Evolutionary conservation across 2,113 vertebrate species (phyloP).

Genomic region (Alouatta palliata): DNA sequence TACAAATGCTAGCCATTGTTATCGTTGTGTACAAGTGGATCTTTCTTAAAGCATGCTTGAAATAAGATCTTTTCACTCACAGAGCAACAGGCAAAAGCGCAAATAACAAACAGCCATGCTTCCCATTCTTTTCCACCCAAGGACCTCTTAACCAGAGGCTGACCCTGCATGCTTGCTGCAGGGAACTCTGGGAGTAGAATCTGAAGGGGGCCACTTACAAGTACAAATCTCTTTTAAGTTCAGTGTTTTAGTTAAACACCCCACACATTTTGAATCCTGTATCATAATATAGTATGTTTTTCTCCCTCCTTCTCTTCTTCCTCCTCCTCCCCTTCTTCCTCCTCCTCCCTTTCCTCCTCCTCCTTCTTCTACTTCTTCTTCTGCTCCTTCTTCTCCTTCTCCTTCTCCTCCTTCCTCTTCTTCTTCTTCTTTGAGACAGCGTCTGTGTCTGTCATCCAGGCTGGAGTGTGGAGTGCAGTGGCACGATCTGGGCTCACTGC

Average conservation of each 20-base stretch:
- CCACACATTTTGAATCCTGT: not conserved
- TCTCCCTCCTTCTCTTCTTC: too few species aligned
- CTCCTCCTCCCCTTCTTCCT: too few species aligned
- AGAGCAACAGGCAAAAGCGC: not conserved
- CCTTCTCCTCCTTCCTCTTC: too few species aligned
- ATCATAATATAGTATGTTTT: not conserved
- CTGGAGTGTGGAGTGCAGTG: too few species aligned
- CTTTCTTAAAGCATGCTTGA: not conserved
- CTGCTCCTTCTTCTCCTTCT: too few species aligned
- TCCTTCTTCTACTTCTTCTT: rapidly evolving
- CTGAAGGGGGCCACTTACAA: not conserved
- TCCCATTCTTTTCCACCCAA: not conserved
- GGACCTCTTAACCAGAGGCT: not conserved
- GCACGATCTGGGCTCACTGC: too few species aligned
- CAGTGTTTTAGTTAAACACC: conserved; percentile 15
- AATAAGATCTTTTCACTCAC: not conserved
- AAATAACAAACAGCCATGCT: not conserved
- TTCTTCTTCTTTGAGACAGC: too few species aligned
- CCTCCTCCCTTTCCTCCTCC: rapidly evolving
- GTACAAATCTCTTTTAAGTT: not conserved
- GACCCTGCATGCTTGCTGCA: not conserved
- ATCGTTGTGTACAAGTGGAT: not conserved
- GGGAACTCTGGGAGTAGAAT: not conserved
- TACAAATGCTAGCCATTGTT: not conserved
- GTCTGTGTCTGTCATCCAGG: too few species aligned